Percentiles rank a stretch among this genome's conserved stretches.
Evolutionary conservation across 92 coral and sea anemone species (phyloP).

Genomic region (Parazoanthus atlanticus): DNA sequence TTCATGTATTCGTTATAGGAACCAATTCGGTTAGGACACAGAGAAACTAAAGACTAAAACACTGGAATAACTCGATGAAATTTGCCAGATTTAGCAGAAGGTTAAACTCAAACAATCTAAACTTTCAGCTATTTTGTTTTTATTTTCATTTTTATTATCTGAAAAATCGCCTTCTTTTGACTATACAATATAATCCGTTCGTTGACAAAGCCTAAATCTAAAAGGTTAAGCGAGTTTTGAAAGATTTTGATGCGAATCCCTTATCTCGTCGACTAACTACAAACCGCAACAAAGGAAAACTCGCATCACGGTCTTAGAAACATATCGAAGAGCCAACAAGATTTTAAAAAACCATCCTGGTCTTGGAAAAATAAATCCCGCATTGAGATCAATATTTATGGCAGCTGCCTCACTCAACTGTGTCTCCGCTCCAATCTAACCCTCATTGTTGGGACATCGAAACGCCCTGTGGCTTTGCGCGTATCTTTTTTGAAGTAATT

Average conservation of each 20-base stretch:
- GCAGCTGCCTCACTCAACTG: conserved; percentile 19
- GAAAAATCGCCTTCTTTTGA: conserved; percentile 10
- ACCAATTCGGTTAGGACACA: neutral
- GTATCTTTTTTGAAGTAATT: conserved; percentile 41
- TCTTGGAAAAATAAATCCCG: neutral
- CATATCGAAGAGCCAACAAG: neutral
- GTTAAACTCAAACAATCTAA: neutral
- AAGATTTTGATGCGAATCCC: neutral
- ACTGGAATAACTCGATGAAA: neutral
- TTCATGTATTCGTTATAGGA: neutral
- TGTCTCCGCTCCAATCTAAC: conserved; percentile 24
- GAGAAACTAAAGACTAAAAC: neutral
- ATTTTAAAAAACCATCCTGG: conserved; percentile 12
- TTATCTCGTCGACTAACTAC: neutral
- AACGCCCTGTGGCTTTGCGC: conserved; percentile 5
- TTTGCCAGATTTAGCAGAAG: neutral
- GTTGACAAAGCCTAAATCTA: neutral
- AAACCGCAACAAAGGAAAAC: neutral
- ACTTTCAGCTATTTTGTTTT: neutral
- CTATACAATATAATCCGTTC: neutral
- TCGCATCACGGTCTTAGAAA: neutral
- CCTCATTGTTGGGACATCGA: conserved; percentile 9
- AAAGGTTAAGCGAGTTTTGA: neutral
- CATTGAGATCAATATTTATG: neutral
- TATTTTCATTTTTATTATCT: neutral